Evolutionary conservation across 2,797 vertebrate genomes (phyloP).

Genomic region (Novumbra hubbsi): DNA sequence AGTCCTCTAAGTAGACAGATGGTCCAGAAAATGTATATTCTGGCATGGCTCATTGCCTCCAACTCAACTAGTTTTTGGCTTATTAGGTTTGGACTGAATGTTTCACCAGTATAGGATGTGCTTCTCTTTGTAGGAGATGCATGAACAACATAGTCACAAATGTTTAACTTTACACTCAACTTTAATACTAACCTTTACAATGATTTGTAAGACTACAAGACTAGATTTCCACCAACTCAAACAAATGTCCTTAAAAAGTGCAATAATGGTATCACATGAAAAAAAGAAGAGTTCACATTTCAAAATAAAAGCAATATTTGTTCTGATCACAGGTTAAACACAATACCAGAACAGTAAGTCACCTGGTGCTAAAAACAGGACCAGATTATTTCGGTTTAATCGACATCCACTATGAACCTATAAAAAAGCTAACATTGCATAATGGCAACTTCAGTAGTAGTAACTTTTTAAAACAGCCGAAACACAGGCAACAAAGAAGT

Average conservation of each 20-base stretch:
- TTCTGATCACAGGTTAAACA: conserved; percentile 49
- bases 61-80: too few species aligned
- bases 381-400: conserved; percentile 11
- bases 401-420: conserved; percentile 23
- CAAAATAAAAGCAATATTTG: conserved; percentile 53
- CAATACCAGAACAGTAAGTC: conserved; percentile 39
- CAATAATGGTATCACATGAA: conserved; percentile 1
- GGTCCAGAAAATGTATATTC: too few species aligned
- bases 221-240: not conserved
- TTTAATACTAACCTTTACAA: conserved; percentile 46
- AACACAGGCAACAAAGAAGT: conserved; percentile 52
- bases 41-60: too few species aligned
- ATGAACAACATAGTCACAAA: conserved; percentile 40
- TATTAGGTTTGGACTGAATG: too few species aligned
- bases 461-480: conserved; percentile 27
- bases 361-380: conserved; percentile 32
- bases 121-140: conserved; percentile 35
- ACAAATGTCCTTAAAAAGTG: too few species aligned
- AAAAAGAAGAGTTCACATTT: conserved; percentile 29
- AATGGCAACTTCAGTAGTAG: conserved; percentile 47
- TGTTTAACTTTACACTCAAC: conserved; percentile 46
- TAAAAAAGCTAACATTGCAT: conserved; percentile 37
- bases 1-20: too few species aligned
- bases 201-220: conserved; percentile 42
- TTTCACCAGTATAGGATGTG: conserved; percentile 30